Conservation (phyloP, 1,140 invertebrate genomes). For the Leucophenga varia region DNA sequence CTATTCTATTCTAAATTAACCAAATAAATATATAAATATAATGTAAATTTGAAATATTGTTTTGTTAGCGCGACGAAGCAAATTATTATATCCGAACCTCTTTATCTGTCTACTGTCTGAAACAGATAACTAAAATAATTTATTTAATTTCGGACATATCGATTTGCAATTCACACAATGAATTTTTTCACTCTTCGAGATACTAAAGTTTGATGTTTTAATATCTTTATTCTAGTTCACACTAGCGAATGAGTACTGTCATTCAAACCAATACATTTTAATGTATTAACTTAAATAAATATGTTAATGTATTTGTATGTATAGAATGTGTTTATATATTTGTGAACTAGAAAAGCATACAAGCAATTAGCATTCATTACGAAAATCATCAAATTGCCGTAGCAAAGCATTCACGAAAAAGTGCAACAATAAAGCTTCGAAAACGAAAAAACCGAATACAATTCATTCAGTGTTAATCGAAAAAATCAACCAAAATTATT, state of each 20-base stretch:
- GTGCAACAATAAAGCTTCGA: conserved; percentile 36
- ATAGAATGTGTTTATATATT: conserved; percentile 7
- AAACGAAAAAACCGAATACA: conserved; percentile 21
- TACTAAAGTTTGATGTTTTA: conserved; percentile 11
- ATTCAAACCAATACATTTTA: too few species aligned
- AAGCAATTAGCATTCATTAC: conserved; percentile 55
- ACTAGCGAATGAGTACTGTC: conserved; percentile 23
- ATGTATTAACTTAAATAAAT: too few species aligned
- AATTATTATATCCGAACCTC: too few species aligned
- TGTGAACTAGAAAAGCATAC: conserved; percentile 54
- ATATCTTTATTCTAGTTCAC: conserved; percentile 7
- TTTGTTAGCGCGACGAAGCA: conserved; percentile 21
- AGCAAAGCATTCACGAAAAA: conserved; percentile 19
- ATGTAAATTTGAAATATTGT: conserved; percentile 21
- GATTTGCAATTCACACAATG: too few species aligned
- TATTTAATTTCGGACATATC: too few species aligned
- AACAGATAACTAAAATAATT: too few species aligned
- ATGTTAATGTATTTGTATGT: conserved; percentile 17
- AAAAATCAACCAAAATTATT: conserved; percentile 48
- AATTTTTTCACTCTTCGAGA: too few species aligned
- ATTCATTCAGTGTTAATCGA: conserved; percentile 36
- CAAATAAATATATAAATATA: too few species aligned
- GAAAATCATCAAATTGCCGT: conserved; percentile 48
- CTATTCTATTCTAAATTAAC: conserved; percentile 16
- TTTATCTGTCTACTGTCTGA: too few species aligned